These are phyloP conservation scores for Sebastes melanostomus DNA, from an alignment of 2,797 vertebrate genomes.

Conservation along the genomic window DNA sequence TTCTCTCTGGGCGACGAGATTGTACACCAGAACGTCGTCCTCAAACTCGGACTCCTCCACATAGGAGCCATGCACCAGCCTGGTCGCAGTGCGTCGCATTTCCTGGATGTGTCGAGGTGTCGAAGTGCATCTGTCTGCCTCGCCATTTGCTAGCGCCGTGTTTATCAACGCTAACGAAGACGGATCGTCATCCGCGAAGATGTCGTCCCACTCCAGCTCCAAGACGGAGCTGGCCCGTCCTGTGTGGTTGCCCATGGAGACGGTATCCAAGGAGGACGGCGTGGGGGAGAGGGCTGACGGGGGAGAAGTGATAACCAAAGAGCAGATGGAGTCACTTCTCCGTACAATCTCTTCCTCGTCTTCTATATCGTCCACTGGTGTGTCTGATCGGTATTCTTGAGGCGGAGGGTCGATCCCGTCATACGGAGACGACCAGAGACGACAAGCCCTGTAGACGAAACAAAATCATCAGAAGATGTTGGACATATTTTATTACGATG, in stretches of 20 bases:
- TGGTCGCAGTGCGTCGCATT: conserved; percentile 89
- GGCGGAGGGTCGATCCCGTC: conserved; percentile 87
- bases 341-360: conserved; percentile 25
- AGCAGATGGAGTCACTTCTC: conserved; percentile 33
- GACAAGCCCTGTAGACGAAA: conserved; percentile 80
- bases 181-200: conserved; percentile 75
- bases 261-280: conserved; percentile 49
- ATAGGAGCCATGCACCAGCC: conserved; percentile 89
- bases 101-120: conserved; percentile 88
- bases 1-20: conserved; percentile 89
- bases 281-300: conserved; percentile 40
- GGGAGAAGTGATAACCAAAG: conserved; percentile 21
- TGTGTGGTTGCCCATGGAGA: conserved; percentile 69
- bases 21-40: conserved; percentile 92
- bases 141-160: neutral
- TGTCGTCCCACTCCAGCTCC: conserved; percentile 96
- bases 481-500: neutral
- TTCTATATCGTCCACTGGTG: conserved; percentile 37
- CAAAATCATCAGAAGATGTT: neutral
- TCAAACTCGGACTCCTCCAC: conserved; percentile 94
- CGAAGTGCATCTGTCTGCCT: neutral
- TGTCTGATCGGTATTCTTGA: conserved; percentile 60
- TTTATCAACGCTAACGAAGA: neutral
- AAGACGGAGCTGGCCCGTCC: conserved; percentile 61
- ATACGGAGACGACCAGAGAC: conserved; percentile 91